A percentile compares a stretch with the other conserved stretches of the same genome.
phyloP scores from a whole-genome alignment of 1,140 invertebrate genomes.

The Lysiphlebus fabarum region DNA sequence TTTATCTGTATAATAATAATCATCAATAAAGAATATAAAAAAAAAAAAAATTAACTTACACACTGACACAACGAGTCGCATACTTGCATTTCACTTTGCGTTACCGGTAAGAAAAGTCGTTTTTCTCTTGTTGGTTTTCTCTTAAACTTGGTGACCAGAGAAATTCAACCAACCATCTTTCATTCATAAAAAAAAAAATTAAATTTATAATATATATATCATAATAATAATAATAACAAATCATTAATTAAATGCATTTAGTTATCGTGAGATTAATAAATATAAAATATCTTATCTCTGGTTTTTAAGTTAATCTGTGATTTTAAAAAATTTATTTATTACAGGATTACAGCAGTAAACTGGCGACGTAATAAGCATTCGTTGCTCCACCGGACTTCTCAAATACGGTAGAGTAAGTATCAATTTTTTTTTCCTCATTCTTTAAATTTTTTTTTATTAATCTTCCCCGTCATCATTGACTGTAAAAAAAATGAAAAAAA shows the following conservation, averaged over 20 bases:
- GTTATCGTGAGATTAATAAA: not conserved
- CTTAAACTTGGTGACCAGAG: too few relatives aligned
- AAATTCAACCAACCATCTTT: too few relatives aligned
- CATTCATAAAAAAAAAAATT: too few relatives aligned
- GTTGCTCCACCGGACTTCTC: constrained; percentile 44
- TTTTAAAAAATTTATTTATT: constrained; percentile 43
- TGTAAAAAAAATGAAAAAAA: too few relatives aligned
- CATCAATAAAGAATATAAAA: not conserved
- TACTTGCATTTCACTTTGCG: constrained; percentile 44
- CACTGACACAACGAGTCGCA: not conserved
- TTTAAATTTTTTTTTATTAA: constrained; percentile 13
- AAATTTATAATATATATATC: too few relatives aligned
- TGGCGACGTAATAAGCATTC: constrained; percentile 46
- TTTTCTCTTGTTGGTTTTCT: constrained; percentile 13
- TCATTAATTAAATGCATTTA: too few relatives aligned
- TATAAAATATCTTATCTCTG: constrained; percentile 21
- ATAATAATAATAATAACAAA: too few relatives aligned
- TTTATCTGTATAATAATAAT: too few relatives aligned
- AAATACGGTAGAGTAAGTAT: constrained; percentile 51
- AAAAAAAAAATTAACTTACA: not conserved
- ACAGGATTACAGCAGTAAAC: constrained; percentile 43
- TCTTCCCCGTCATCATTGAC: constrained; percentile 8
- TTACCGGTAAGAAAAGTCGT: constrained; percentile 51
- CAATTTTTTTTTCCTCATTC: constrained; percentile 16
- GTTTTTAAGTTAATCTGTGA: constrained; percentile 25